Evolutionary conservation across 2,888 invertebrate genomes (phyloP), one percentile per base, ranked within the genome.

Genomic region (Nyleta sp.): DNA sequence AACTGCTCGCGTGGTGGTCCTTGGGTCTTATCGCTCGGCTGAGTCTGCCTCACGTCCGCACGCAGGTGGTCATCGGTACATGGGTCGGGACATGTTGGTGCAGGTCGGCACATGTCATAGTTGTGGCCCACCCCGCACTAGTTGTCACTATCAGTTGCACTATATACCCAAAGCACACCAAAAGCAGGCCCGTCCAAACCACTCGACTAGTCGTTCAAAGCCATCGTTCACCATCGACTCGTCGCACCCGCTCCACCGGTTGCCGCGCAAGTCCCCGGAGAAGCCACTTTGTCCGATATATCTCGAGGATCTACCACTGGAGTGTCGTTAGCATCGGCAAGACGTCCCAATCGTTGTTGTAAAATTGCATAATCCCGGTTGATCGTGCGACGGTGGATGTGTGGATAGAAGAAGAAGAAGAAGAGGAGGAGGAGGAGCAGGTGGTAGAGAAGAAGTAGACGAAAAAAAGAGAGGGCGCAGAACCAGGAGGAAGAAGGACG

Each of bases 301-400:
- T 76, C 73, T 73, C 24, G 46, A 62, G 77, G 70, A 73, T 78
- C 79, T 74, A 60, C 71, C 82, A 73, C 84, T 31, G 73, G 82
- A 83, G 84, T 81, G 82, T 84, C 84, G 84, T 84, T 84, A 81
- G 81, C 68, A 70, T 78, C 46, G 65, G 50, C 71, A 64, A 70
- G 75, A 64, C 68, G 68, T 72, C 77, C 77, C 77, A 72, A 70
- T 71, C 57, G 77, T 77, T 72, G 74, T 67, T 74, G 59, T 74
- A 74, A 74, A 74, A 74, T 74, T 67, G 77, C 77, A 72, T 77
- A 72, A 77, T 70, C 67, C 60, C 59, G 72, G 70, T 42, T 50
- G 76, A 76, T 70, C 70, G 70, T 75, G 55, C 60, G 68, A 75
- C 44, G 57, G 73, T 65, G 57, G 62, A 48, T 53, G 60, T 55